These are phyloP conservation scores for Platerodrilus igneus DNA, from an alignment of 2,888 invertebrate species.

Conservation along the genomic window DNA sequence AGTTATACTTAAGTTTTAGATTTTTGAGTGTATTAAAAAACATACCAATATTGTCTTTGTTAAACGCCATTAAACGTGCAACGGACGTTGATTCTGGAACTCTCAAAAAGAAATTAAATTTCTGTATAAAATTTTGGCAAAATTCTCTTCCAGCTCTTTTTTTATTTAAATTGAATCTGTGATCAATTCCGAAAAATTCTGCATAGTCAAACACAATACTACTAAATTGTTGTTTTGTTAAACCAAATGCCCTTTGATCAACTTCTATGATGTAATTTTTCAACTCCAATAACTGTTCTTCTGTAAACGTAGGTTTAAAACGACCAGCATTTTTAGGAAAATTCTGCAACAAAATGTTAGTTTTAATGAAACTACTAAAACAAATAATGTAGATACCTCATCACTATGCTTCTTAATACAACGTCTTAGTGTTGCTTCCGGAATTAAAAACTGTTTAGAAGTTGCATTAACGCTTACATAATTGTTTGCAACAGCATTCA, in stretches of 20 bases:
- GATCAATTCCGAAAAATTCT: neutral
- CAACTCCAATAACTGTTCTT: neutral
- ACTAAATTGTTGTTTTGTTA: neutral
- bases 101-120: neutral
- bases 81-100: neutral
- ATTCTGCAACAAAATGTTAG: too few relatives aligned
- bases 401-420: too few relatives aligned
- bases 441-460: too few relatives aligned
- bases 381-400: too few relatives aligned
- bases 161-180: conserved; percentile 1
- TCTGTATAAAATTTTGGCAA: too few relatives aligned
- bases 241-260: conserved; percentile 1
- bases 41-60: too few relatives aligned
- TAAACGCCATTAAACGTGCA: conserved; percentile 1
- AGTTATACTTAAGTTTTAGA: conserved; percentile 3
- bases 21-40: neutral
- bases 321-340: conserved; percentile 1
- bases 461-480: too few relatives aligned
- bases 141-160: neutral
- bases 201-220: conserved; percentile 1
- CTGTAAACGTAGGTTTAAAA: conserved; percentile 2
- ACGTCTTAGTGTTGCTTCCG: too few relatives aligned
- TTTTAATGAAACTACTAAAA: too few relatives aligned
- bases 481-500: too few relatives aligned
- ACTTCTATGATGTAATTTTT: neutral